Evolutionary conservation across 2,888 invertebrate genomes (phyloP), one percentile per base, ranked within the genome.

Genomic region (Dasypolia templi): DNA sequence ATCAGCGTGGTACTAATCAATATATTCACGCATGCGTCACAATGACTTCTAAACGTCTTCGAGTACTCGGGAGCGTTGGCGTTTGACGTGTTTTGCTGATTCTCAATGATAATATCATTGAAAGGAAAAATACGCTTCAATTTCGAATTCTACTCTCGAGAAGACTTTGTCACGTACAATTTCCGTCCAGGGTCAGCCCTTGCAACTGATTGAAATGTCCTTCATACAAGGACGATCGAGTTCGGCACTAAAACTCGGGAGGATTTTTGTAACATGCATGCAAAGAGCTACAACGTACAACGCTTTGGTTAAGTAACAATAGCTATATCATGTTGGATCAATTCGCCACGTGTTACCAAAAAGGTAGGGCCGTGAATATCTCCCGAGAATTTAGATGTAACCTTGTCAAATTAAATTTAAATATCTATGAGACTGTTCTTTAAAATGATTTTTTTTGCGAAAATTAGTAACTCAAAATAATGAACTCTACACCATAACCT

Each of bases 21-120:
- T 96, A 96, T 86, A 88, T 90, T 93, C 91, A 94, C 96, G 96
- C 96, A 96, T 96, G 96, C 96, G 96, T 95, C 92, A 90, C 84
- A 82, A 88, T 88, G 87, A 86, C 89, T 86, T 86, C 78, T 51
- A 86, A 89, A 85, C 83, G 88, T 90, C 89, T 90, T 89, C 82
- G 79, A 77, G 79, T 77, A 87, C 79, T 81, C 71, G 76, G 72
- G 73, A 88, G 89, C 90, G 92, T 90, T 86, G 91, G 90, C 87
- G 89, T 86, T 89, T 88, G 86, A 91, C 88, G 86, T 88, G 85
- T 73, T 78, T 62, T 62, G 39, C 62, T 72, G 69, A 76, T 71
- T 80, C 67, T 70, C 11, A 74, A 64, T 77, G 58, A 74, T 72
- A 81, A 70, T 84, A 76, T 69, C 66, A 77, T 46, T 42, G 59